Evolutionary conservation across 1,140 invertebrate genomes (phyloP).

Genomic region (Sycophila sp.): DNA sequence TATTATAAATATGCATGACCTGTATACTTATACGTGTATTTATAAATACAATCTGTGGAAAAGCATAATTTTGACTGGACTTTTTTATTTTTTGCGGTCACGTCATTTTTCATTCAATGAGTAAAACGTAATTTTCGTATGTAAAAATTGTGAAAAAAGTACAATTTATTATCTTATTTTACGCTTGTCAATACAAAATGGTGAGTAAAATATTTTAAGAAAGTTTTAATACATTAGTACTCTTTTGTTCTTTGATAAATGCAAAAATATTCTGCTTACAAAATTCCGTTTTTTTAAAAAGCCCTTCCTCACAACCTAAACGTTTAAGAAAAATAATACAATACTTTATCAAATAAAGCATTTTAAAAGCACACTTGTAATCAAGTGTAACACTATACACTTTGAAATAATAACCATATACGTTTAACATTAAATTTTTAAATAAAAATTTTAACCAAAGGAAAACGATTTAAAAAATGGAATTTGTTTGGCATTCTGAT

Average conservation of each 20-base stretch:
- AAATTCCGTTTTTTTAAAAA: background rate
- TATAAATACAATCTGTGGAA: conserved; percentile 62
- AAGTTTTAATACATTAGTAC: background rate
- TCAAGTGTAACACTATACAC: no score
- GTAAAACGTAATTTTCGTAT: no score
- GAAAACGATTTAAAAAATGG: background rate
- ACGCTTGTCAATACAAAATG: no score
- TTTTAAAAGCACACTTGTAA: no score
- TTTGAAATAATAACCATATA: background rate
- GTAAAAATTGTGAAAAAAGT: no score
- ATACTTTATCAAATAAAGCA: no score
- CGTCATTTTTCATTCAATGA: background rate
- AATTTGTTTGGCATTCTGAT: background rate
- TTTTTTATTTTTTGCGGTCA: background rate
- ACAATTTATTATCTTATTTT: no score
- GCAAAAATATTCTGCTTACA: background rate
- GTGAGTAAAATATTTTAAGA: background rate
- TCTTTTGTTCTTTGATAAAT: background rate
- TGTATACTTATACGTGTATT: conserved; percentile 60
- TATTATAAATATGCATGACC: conserved; percentile 60
- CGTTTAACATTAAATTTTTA: background rate
- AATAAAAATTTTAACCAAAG: background rate
- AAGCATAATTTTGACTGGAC: conserved; percentile 40
- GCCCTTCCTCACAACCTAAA: no score
- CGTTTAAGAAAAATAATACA: background rate